phyloP scores from a whole-genome alignment of 2,797 vertebrate species.

The Brachymystax lenok region DNA sequence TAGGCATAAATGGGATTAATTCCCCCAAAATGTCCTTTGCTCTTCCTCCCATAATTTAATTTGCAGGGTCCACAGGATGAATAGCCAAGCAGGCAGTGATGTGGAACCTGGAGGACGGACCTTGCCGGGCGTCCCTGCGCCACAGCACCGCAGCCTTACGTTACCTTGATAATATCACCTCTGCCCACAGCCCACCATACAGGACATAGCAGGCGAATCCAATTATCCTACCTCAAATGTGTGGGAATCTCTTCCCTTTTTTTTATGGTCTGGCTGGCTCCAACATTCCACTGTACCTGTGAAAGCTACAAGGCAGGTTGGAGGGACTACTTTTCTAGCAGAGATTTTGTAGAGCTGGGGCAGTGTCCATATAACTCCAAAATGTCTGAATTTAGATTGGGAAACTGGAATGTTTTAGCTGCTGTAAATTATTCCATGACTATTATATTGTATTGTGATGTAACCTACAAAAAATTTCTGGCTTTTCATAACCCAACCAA shows the following conservation, averaged over 20 bases:
- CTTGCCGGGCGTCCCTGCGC: constrained; percentile 63
- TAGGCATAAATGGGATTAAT: constrained; percentile 81
- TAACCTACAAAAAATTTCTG: background rate
- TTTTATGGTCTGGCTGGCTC: constrained; percentile 53
- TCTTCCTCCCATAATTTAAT: constrained; percentile 82
- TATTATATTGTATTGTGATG: background rate
- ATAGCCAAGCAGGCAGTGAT: constrained; percentile 76
- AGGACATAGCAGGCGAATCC: constrained; percentile 72
- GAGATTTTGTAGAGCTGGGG: background rate
- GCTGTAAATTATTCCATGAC: background rate
- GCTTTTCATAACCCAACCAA: background rate
- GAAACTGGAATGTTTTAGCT: background rate
- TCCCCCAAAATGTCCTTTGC: constrained; percentile 82
- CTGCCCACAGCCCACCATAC: constrained; percentile 67
- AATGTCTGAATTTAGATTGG: background rate
- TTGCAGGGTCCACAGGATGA: constrained; percentile 78
- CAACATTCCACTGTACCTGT: constrained; percentile 49
- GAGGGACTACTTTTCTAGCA: constrained; percentile 38
- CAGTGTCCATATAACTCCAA: background rate
- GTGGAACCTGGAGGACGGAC: constrained; percentile 72
- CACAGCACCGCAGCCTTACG: constrained; percentile 69
- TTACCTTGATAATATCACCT: constrained; percentile 81
- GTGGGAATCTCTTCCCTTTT: constrained; percentile 70
- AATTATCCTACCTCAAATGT: constrained; percentile 70
- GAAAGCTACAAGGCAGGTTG: constrained; percentile 33